Base-by-base conservation (phyloP, 1,140 invertebrate genomes). In the Heliconius hewitsoni region DNA sequence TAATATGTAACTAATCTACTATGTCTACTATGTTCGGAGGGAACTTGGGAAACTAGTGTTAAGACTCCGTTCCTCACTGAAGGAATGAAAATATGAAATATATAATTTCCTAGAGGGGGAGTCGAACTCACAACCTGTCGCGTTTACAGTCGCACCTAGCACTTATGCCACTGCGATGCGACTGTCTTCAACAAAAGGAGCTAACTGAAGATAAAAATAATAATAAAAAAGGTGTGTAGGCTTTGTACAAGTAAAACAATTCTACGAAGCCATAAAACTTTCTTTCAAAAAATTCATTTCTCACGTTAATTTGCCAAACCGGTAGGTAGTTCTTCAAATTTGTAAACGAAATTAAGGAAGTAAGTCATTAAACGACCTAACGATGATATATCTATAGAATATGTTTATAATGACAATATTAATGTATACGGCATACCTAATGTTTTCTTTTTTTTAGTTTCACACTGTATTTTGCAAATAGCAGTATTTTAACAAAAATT, bases 271-370 rank as follows among this genome's bases (percentile, higher is more conserved):
- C 27, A 30, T 66, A 66, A 66, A 66, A 66, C 60, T 66, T 66
- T 66, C 60, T 66, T 57, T 4, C 23, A 66, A 66, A 66, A 66
- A 23, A 23, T 27, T 1, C 27, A 30, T 66, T 66, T 66, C 60
- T 30, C 60, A 66, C 60, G 60, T 27, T 66, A 66, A 66, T 30
- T 66, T 27, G 60, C 23, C 60, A 66, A 66, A 66, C 60, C 60
- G 60, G 60, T 66, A 66, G 60, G 60, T 66, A 66, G 3, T 30
- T 66, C 11, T 66, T 66, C 8, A 66, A 66, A 66, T 23, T 27
- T 66, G 16, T 66, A 66, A 66, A 66, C 23, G 60, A 66, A 66
- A 57, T 57, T 57, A 57, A 66, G 60, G 60, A 66, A 66, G 60
- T 66, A 66, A 66, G 23, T 16, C 60, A 66, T 66, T 66, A 66